A percentile compares a stretch with the other conserved stretches of the same genome.
Conservation (phyloP, 2,797 vertebrate genomes). For the Rhabdophis nuchalis region DNA sequence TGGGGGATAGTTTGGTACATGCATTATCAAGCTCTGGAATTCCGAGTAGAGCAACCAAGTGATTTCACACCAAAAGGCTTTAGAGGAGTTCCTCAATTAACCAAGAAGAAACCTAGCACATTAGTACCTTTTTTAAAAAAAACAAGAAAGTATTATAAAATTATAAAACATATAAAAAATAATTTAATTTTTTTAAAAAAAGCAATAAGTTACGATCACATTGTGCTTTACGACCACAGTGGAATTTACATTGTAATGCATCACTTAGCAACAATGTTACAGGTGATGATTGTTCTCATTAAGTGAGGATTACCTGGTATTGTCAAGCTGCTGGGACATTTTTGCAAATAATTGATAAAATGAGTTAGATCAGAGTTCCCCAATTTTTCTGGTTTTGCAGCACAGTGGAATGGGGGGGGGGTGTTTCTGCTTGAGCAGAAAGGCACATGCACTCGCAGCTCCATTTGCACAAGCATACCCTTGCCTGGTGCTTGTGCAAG, state of each 20-base stretch:
- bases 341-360: background rate
- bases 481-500: no score
- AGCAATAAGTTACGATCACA: background rate
- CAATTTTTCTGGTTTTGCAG: no score
- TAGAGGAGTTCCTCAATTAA: background rate
- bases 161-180: no score
- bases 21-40: background rate
- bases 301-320: background rate
- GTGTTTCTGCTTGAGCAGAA: no score
- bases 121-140: no score
- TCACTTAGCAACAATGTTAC: background rate
- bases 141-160: no score
- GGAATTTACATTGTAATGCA: background rate
- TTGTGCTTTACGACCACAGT: background rate
- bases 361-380: background rate
- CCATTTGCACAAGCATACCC: no score
- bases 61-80: background rate
- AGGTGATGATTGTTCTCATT: background rate
- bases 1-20: background rate
- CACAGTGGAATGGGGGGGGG: fast-evolving
- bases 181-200: background rate
- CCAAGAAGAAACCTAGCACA: background rate
- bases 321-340: background rate
- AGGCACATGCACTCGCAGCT: no score
- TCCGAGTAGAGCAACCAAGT: background rate